phyloP scores from a whole-genome alignment of 2,797 vertebrate genomes.

The Ctenopoma multispine region DNA sequence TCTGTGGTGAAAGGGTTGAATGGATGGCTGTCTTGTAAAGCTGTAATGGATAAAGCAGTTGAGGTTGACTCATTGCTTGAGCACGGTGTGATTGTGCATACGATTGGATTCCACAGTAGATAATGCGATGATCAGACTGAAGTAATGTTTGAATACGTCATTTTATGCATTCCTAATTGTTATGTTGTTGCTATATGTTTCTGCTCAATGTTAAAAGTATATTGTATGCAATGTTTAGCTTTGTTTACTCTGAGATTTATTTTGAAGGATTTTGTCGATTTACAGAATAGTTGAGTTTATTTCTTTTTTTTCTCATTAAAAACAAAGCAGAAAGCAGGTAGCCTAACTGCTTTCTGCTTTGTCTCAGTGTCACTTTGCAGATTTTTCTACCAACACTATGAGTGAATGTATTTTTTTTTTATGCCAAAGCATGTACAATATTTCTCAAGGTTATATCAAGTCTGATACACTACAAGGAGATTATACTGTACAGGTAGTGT shows the following conservation, averaged over 20 bases:
- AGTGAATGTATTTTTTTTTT: constrained; percentile 51
- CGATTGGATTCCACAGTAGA: constrained; percentile 11
- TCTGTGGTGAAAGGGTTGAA: too few relatives aligned
- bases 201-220: background rate
- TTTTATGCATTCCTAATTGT: constrained; percentile 38
- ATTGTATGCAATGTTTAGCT: background rate
- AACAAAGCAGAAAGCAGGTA: background rate
- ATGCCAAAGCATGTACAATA: constrained; percentile 35
- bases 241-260: constrained; percentile 15
- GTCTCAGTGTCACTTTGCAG: constrained; percentile 25
- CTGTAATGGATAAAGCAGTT: background rate
- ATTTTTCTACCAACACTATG: constrained; percentile 44
- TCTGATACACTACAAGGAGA: constrained; percentile 42
- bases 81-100: background rate
- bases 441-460: constrained; percentile 10
- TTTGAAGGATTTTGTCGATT: background rate
- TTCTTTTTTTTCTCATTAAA: constrained; percentile 12
- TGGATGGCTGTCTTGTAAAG: background rate
- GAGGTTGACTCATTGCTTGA: background rate
- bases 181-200: constrained; percentile 2
- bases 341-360: background rate
- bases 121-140: background rate
- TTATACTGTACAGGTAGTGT: constrained; percentile 31
- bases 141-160: background rate
- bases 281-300: background rate